phyloP scores from a whole-genome alignment of 2,113 vertebrate species.

The Petroica traversi region DNA sequence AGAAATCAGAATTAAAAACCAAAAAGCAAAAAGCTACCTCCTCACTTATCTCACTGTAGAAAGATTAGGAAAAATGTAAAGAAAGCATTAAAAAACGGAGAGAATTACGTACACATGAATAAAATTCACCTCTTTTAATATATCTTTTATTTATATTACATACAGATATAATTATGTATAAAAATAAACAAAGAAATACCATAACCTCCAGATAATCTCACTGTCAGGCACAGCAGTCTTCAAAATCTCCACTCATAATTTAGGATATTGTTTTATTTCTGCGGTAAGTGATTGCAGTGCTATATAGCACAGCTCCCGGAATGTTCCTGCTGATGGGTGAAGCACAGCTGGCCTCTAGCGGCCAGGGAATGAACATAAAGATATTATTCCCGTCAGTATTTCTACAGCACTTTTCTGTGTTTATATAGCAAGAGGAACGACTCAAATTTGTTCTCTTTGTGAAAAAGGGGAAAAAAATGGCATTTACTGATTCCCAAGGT shows the following conservation, averaged over 20 bases:
- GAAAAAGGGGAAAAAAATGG: not conserved
- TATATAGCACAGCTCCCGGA: not conserved
- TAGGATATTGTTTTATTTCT: not conserved
- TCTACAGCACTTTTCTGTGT: not conserved
- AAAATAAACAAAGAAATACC: not conserved
- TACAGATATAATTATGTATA: too few relatives aligned
- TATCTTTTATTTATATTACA: not conserved
- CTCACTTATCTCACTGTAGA: not conserved
- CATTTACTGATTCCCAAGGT: not conserved
- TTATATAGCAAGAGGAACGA: not conserved
- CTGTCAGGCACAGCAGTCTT: not conserved
- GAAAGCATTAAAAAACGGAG: not conserved
- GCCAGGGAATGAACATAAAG: not conserved
- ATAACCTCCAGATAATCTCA: not conserved
- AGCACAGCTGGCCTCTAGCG: slow-evolving; percentile 62
- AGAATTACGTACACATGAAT: not conserved
- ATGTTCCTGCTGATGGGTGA: not conserved
- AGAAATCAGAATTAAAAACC: not conserved
- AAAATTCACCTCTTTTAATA: fast-evolving
- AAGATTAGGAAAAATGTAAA: not conserved
- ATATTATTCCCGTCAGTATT: not conserved
- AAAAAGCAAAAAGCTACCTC: not conserved
- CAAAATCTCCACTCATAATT: not conserved
- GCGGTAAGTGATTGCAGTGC: not conserved
- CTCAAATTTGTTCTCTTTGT: not conserved